Base-by-base conservation (phyloP, 2,113 vertebrate species). In the Solenodon paradoxus region DNA sequence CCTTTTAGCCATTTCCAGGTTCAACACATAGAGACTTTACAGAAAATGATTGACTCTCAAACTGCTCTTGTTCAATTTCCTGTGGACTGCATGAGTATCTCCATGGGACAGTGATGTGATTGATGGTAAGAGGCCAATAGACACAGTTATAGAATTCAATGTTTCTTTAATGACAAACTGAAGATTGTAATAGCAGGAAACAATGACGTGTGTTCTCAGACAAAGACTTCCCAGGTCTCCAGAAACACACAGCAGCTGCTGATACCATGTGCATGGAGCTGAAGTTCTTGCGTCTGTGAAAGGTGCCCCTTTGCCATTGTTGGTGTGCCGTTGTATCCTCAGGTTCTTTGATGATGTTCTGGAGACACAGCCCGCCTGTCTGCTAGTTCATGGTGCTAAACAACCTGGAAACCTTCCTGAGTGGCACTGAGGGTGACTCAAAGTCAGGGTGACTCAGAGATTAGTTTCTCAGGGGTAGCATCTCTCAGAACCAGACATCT, bases 41-140 rank as follows among this genome's bases (percentile, higher is more conserved):
- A 92, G 69, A 95, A 92, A 94, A 91, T 80, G 79, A 94, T 77
- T 69, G 95, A 83, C 79, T 96, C 63, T 55, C 40, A 74, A 75
- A 92, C 57, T 61, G 32, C 63, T 96, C 45, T 86, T 89, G 87
- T 64, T 96, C 89, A 96, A 80, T 97, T 92, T 96, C 96, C 87
- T 96, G 92, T 96, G 68, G 96, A 88, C 68, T 94, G 63, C 35
- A 55, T 8, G 51, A 92, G 32, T 83, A 75, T 96, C 94, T 97
- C 96, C 63, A 80, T 68, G 95, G 96, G 90, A 77, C 72, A 72
- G 32, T 84, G 82, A 83, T 80, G 35, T 87, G 96, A 95, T 55
- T 89, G 86, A 93, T 82, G 88, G 55, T 79, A 61, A 94, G 51
- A 93, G 86, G 63, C 55, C 42, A 51, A 47, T 79, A 59, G 86